phyloP scores from a whole-genome alignment of 2,113 vertebrate genomes.

The Notiomystis cincta region DNA sequence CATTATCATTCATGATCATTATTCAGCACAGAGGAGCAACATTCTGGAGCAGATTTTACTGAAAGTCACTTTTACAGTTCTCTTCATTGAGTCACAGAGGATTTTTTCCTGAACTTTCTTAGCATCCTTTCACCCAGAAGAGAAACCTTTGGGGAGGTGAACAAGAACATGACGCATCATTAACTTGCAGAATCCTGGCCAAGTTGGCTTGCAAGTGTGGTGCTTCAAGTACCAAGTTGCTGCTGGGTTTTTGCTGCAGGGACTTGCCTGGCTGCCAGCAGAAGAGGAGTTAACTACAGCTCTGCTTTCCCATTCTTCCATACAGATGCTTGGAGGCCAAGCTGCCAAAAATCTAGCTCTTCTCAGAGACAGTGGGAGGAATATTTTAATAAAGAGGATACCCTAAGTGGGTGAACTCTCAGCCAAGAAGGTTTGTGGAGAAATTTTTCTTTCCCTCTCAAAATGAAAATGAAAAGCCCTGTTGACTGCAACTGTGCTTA shows the following conservation, averaged over 20 bases:
- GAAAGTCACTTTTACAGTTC: not conserved
- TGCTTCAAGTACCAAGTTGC: not conserved
- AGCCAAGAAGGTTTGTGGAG: not conserved
- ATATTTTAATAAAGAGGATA: not conserved
- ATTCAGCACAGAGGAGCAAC: not conserved
- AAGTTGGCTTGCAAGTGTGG: not conserved
- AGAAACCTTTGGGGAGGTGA: not conserved
- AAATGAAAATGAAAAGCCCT: not conserved
- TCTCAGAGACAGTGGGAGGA: not conserved
- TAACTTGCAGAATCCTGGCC: not conserved
- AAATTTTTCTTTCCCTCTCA: not conserved
- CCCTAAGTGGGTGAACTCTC: not conserved
- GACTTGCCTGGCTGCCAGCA: not conserved
- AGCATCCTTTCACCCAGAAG: not conserved
- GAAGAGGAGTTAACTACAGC: not conserved
- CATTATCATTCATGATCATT: not conserved
- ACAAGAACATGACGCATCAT: accelerated
- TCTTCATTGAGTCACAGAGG: not conserved
- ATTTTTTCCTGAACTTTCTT: not conserved
- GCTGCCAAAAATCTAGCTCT: not conserved
- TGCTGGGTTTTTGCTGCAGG: not conserved
- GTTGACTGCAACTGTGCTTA: not conserved
- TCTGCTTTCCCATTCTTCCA: not conserved
- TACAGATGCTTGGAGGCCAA: not conserved
- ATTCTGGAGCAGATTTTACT: not conserved